Percentiles rank a stretch among this genome's conserved stretches.
phyloP scores from a whole-genome alignment of 1,140 invertebrate genomes.

The Aphelenchoides besseyi region DNA sequence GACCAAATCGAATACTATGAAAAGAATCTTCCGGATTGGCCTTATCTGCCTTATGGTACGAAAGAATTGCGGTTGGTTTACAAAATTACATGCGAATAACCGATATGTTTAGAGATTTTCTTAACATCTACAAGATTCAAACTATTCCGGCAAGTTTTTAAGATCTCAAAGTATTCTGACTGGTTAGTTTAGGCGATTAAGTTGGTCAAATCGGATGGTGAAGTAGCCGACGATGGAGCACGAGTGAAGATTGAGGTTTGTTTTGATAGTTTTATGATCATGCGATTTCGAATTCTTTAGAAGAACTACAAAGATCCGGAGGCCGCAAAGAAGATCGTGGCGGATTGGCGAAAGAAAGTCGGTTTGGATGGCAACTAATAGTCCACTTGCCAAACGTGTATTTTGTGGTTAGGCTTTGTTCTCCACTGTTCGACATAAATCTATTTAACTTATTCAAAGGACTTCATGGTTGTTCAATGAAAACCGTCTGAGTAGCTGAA shows the following conservation, averaged over 20 bases:
- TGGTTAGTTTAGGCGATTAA: too few species aligned
- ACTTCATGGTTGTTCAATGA: too few species aligned
- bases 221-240: conserved; percentile 32
- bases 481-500: too few species aligned
- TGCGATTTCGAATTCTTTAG: neutral
- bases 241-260: conserved; percentile 34
- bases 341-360: conserved; percentile 11
- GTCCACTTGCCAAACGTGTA: too few species aligned
- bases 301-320: conserved; percentile 10
- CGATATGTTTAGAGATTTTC: conserved; percentile 27
- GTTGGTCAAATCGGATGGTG: conserved; percentile 28
- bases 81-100: neutral
- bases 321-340: conserved; percentile 4
- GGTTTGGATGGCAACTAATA: neutral
- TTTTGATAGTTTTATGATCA: neutral
- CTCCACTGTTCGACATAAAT: too few species aligned
- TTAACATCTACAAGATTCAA: conserved; percentile 33
- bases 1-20: conserved; percentile 40
- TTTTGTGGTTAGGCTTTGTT: too few species aligned
- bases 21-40: conserved; percentile 33
- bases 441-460: too few species aligned
- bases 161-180: too few species aligned
- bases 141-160: conserved; percentile 37
- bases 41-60: conserved; percentile 27
- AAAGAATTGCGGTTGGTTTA: conserved; percentile 31